Evolutionary conservation across 2,888 invertebrate species (phyloP).

Genomic region (Eudemis profundana): DNA sequence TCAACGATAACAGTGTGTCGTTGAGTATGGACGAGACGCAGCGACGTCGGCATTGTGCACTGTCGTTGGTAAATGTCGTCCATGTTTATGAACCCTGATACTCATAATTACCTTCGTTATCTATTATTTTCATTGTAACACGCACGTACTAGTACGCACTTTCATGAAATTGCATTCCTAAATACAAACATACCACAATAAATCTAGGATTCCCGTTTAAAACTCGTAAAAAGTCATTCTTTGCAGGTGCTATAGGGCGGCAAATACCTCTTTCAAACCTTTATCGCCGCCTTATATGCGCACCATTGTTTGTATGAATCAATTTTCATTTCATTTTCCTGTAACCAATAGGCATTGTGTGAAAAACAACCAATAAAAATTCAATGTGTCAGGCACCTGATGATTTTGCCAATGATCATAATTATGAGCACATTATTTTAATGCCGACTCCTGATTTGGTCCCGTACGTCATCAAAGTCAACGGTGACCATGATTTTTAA

Average conservation of each 20-base stretch:
- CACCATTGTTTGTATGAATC: slow-evolving; percentile 39
- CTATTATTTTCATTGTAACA: no score
- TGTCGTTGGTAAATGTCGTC: no score
- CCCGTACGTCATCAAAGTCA: slow-evolving; percentile 68
- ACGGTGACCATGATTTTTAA: slow-evolving; percentile 59
- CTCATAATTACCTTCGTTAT: no score
- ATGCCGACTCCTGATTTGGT: slow-evolving; percentile 73
- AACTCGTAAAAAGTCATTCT: not conserved
- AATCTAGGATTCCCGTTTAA: no score
- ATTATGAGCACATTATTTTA: slow-evolving; percentile 73
- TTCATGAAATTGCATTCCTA: no score
- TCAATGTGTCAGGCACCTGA: slow-evolving; percentile 65
- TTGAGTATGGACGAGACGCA: no score
- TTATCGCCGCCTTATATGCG: slow-evolving; percentile 30
- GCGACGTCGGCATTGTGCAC: no score
- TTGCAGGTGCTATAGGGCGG: slow-evolving; percentile 1
- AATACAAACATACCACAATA: no score
- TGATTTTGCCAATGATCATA: slow-evolving; percentile 68
- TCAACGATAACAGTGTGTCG: no score
- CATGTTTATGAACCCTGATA: no score
- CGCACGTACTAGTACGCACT: no score
- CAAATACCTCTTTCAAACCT: slow-evolving; percentile 13
- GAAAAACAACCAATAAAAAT: slow-evolving; percentile 68
- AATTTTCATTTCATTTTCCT: slow-evolving; percentile 42
- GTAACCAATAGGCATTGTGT: slow-evolving; percentile 53